Percentiles rank a stretch among this genome's conserved stretches.
These are phyloP conservation scores for Troides helena DNA, from an alignment of 2,888 invertebrate genomes.

Conservation along the genomic window DNA sequence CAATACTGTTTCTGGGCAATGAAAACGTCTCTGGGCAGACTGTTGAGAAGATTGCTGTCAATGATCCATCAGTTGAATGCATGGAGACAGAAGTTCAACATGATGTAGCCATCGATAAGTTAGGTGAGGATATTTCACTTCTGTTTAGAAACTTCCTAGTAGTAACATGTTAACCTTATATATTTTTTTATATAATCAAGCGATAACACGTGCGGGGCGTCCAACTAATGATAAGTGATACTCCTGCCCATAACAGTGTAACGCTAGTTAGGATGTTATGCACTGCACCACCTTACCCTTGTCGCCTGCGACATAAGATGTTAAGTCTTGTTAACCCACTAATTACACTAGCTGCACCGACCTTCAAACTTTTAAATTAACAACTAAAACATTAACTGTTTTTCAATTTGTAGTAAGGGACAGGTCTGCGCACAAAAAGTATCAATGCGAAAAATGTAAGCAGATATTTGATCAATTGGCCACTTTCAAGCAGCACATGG, in stretches of 20 bases:
- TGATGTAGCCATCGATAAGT: conserved; percentile 55
- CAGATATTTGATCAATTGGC: conserved; percentile 62
- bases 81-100: conserved; percentile 40
- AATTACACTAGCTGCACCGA: too few species aligned
- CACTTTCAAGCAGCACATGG: conserved; percentile 61
- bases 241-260: too few species aligned
- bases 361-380: too few species aligned
- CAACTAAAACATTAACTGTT: background rate
- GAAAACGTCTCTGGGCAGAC: conserved; percentile 63
- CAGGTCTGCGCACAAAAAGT: conserved; percentile 48
- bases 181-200: too few species aligned
- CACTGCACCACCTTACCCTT: too few species aligned
- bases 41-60: conserved; percentile 65
- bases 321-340: too few species aligned
- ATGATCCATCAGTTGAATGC: conserved; percentile 58
- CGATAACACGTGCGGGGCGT: too few species aligned
- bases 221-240: too few species aligned
- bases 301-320: too few species aligned
- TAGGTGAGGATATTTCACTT: background rate
- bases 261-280: too few species aligned
- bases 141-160: too few species aligned
- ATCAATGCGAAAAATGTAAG: conserved; percentile 70
- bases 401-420: conserved; percentile 4
- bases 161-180: too few species aligned
- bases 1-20: conserved; percentile 63